A percentile compares a stretch with the other conserved stretches of the same genome.
phyloP scores from a whole-genome alignment of 2,113 vertebrate species.

The Phalacrocorax carbo region DNA sequence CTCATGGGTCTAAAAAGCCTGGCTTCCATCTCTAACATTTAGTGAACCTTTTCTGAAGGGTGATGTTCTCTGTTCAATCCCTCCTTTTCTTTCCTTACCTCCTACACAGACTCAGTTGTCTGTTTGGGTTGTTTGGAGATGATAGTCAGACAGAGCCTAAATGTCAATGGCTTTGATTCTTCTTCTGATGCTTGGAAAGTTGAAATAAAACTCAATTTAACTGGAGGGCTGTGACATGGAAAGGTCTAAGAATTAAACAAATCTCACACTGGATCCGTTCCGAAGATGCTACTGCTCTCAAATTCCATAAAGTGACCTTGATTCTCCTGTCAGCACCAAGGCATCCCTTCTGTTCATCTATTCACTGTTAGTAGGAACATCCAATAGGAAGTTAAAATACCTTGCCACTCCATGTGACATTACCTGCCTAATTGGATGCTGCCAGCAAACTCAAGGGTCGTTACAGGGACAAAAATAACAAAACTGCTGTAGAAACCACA shows the following conservation, averaged over 20 bases:
- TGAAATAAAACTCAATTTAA: neutral
- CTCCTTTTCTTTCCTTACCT: neutral
- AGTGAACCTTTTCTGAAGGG: neutral
- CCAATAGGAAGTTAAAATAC: neutral
- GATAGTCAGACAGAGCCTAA: neutral
- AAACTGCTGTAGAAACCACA: slow-evolving; percentile 55
- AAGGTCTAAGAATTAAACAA: neutral
- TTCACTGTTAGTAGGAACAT: neutral
- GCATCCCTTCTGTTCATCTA: neutral
- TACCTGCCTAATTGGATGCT: slow-evolving; percentile 11
- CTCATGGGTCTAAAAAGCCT: neutral
- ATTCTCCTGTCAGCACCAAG: neutral
- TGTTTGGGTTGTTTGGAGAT: neutral
- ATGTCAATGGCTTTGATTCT: neutral
- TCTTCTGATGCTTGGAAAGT: neutral
- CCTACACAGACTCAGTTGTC: neutral
- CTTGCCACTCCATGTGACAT: neutral
- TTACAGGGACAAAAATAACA: slow-evolving; percentile 41
- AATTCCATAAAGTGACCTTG: neutral
- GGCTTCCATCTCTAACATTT: neutral
- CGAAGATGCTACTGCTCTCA: neutral
- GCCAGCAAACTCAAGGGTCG: neutral
- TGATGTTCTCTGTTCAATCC: neutral
- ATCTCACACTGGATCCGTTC: neutral
- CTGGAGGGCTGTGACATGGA: neutral